Conservation (phyloP, 2,888 invertebrate genomes). For the Noctua janthe region DNA sequence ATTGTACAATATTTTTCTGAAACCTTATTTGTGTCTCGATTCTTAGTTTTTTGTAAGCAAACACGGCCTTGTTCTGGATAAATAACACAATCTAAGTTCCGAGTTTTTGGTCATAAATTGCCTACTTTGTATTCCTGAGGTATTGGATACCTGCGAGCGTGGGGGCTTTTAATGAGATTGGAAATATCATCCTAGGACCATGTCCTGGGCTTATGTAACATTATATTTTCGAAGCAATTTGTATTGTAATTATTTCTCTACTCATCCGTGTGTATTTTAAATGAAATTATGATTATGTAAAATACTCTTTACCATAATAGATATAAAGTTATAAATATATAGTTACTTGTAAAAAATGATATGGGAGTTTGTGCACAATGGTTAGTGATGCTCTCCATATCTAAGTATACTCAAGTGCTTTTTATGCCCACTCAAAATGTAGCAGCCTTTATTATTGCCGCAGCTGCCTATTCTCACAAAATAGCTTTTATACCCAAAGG, state of each 20-base stretch:
- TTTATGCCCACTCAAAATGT: conserved; percentile 18
- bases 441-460: conserved; percentile 26
- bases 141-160: conserved; percentile 38
- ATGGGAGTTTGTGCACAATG: not conserved
- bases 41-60: conserved; percentile 32
- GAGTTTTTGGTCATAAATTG: conserved; percentile 58
- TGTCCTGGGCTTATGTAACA: not conserved
- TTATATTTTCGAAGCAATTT: conserved; percentile 12
- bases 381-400: not conserved
- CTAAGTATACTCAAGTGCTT: not conserved
- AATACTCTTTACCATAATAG: not conserved
- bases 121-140: conserved; percentile 55
- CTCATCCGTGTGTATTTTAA: not conserved
- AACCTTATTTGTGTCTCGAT: not conserved
- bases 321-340: not conserved
- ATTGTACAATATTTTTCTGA: not conserved
- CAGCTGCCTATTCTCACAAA: conserved; percentile 24
- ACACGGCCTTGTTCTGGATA: conserved; percentile 35
- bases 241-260: not conserved
- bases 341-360: not conserved
- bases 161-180: conserved; percentile 53
- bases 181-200: conserved; percentile 38
- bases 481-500: conserved; percentile 33
- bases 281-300: not conserved
- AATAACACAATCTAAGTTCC: conserved; percentile 53